phyloP scores from a whole-genome alignment of 2,797 vertebrate species.

The Labroides dimidiatus region DNA sequence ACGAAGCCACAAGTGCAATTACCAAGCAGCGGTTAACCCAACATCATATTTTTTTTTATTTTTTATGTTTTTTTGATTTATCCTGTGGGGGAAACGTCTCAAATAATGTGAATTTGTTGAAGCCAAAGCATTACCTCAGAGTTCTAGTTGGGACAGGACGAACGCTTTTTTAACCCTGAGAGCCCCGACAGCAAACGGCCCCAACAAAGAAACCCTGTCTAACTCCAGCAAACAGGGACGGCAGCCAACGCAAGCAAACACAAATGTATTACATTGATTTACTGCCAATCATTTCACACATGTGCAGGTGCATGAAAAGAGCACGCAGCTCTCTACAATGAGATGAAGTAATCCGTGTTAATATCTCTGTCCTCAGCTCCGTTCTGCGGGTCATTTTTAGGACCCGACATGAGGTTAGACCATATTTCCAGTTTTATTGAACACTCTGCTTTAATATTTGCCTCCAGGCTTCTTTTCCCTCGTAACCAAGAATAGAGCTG shows the following conservation, averaged over 20 bases:
- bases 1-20: slow-evolving; percentile 61
- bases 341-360: slow-evolving; percentile 77
- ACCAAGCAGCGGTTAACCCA: slow-evolving; percentile 64
- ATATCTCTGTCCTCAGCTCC: slow-evolving; percentile 64
- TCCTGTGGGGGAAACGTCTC: slow-evolving; percentile 72
- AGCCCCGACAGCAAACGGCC: slow-evolving; percentile 55
- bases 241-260: slow-evolving; percentile 82
- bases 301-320: slow-evolving; percentile 80
- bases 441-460: slow-evolving; percentile 63
- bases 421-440: slow-evolving; percentile 77
- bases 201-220: slow-evolving; percentile 76
- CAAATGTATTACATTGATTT: slow-evolving; percentile 79
- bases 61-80: no score
- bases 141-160: slow-evolving; percentile 77
- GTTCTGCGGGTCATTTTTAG: slow-evolving; percentile 69
- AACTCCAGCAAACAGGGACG: slow-evolving; percentile 75
- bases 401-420: slow-evolving; percentile 64
- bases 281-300: slow-evolving; percentile 81
- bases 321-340: slow-evolving; percentile 68
- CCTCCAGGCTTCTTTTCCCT: slow-evolving; percentile 71
- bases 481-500: slow-evolving; percentile 51
- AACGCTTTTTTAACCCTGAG: slow-evolving; percentile 75
- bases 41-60: slow-evolving; percentile 69
- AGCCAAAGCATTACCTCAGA: slow-evolving; percentile 79
- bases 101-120: slow-evolving; percentile 66